phyloP scores from a whole-genome alignment of 2,113 vertebrate genomes.

The Tetrax tetrax region DNA sequence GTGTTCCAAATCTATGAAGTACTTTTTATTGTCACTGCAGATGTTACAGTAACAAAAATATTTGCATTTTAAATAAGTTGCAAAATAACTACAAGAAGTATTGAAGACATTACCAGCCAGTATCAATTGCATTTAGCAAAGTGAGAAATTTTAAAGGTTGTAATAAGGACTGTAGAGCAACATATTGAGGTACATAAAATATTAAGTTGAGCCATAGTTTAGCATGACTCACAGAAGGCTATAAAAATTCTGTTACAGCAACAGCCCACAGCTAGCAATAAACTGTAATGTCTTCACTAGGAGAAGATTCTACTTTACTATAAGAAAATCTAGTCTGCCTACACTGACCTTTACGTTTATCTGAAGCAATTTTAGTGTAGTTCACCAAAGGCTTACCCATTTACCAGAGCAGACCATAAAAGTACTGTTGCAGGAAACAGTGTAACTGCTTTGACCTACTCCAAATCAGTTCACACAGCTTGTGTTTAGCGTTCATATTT shows the following conservation, averaged over 20 bases:
- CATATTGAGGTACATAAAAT: conserved; percentile 52
- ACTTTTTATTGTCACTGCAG: background rate
- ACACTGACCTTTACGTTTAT: conserved; percentile 40
- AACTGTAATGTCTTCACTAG: conserved; percentile 35
- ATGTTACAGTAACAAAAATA: conserved; percentile 1
- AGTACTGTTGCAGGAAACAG: background rate
- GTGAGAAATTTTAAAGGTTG: background rate
- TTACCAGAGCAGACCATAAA: background rate
- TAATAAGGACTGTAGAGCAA: conserved; percentile 27
- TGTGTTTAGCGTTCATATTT: background rate
- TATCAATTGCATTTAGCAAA: background rate
- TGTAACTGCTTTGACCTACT: background rate
- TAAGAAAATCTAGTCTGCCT: conserved; percentile 34
- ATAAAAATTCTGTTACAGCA: conserved; percentile 49
- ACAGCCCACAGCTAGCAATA: conserved; percentile 60
- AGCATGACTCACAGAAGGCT: conserved; percentile 1
- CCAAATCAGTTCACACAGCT: background rate
- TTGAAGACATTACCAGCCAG: background rate
- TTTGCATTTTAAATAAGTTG: background rate
- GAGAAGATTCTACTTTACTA: conserved; percentile 2
- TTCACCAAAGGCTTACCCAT: background rate
- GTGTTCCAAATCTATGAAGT: background rate
- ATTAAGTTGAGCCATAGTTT: conserved; percentile 26
- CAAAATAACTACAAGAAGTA: background rate
- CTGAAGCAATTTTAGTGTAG: background rate